Base-by-base conservation (phyloP, 2,888 invertebrate genomes). In the Panzeria rudis region DNA sequence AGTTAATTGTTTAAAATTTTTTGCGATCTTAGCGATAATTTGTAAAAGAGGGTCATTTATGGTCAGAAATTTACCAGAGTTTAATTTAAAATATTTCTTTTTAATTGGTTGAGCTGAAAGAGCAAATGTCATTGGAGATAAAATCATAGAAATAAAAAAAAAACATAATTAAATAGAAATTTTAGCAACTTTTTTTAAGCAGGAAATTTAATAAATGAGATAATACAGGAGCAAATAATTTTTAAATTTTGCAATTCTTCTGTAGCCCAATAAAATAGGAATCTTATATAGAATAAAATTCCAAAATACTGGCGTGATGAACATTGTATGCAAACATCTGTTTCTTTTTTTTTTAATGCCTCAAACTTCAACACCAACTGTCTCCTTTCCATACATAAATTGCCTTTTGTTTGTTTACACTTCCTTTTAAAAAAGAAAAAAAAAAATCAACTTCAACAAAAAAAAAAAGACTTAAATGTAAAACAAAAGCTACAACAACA, bases 351-450 rank as follows among this genome's bases (percentile, higher is more conserved):
- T 38, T n/a, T 6, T n/a, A 71, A 54, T 41, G 11, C 29, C 13
- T 44, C 41, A 13, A 75, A 52, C 25, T 20, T 59, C 25, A 25
- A 29, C 20, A 61, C 50, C 81, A 81, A 81, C 81, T 81, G 81
- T 47, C 61, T 54, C 68, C n/a, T 68, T 52, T 56, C 38, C 17
- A 25, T 66, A 50, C 29, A n/a, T 6, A 15, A 66, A 50, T 38
- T 59, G 50, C 13, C 66, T 68, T 81, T 81, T 81, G 50, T 81
- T 81, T 81, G 50, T 75, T 81, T 35, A 44, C 9, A 75, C 73
- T 81, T 81, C 81, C 81, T 75, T 69, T 23, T 20, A 13, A 35
- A 15, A 38, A 32, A n/a, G 3, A 15, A 38, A 69, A 25, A 15
- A 76, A 23, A 75, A 61, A 78, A 38, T 23, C 9, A 32, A 41